These are phyloP conservation scores for Rostratula benghalensis DNA, from an alignment of 2,113 vertebrate species.

Conservation along the genomic window DNA sequence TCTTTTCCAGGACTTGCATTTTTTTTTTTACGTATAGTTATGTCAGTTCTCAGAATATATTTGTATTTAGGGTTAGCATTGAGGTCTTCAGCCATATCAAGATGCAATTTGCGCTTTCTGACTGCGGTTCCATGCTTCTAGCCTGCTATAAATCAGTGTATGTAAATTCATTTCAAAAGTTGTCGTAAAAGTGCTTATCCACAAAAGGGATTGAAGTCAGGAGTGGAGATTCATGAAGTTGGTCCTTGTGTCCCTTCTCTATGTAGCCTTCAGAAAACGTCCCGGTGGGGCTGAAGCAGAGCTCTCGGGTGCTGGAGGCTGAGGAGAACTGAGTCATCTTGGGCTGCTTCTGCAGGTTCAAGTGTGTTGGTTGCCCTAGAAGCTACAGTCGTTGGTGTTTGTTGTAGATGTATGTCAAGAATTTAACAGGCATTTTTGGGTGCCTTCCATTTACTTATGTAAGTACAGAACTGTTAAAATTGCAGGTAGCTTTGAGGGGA, in stretches of 20 bases:
- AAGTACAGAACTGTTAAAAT: background rate
- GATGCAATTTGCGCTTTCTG: background rate
- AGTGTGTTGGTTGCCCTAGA: background rate
- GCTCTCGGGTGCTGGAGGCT: background rate
- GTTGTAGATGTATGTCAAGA: background rate
- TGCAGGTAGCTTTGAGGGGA: background rate
- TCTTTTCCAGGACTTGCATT: background rate
- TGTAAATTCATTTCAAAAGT: background rate
- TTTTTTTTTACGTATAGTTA: background rate
- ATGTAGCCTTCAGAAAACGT: background rate
- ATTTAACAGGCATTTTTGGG: background rate
- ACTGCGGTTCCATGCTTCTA: background rate
- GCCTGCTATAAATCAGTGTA: rapidly evolving
- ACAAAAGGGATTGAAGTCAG: background rate
- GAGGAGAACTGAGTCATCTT: too few species aligned
- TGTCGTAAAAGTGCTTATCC: background rate
- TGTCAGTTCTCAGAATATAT: background rate
- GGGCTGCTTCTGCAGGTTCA: background rate
- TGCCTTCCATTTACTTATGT: background rate
- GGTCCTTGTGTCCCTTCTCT: background rate
- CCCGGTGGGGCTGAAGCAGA: background rate
- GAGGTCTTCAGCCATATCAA: background rate
- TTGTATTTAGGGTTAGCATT: background rate
- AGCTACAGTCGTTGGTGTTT: background rate
- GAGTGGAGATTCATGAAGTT: background rate